Percentiles rank a stretch among this genome's conserved stretches.
These are phyloP conservation scores for Tachysurus vachellii DNA, from an alignment of 2,113 vertebrate species.

Conservation along the genomic window DNA sequence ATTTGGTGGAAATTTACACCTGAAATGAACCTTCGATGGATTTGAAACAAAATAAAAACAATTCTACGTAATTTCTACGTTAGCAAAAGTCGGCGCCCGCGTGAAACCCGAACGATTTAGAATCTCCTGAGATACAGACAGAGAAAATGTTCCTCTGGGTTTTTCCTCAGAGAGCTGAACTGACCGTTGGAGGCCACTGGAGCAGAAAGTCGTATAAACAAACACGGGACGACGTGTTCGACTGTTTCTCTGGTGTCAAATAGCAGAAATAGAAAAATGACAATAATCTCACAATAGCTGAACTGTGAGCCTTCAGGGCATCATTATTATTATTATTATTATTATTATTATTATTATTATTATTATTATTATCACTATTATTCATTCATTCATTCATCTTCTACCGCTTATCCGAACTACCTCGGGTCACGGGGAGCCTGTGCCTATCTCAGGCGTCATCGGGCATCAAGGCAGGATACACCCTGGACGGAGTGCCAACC, in stretches of 20 bases:
- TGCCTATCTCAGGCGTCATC: too few relatives aligned
- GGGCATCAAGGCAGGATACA: too few relatives aligned
- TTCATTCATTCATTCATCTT: too few relatives aligned
- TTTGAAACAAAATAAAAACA: background rate
- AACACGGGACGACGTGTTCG: background rate
- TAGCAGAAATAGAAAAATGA: background rate
- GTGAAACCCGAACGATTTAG: too few relatives aligned
- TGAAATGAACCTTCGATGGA: background rate
- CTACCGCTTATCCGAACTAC: too few relatives aligned
- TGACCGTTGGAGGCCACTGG: slow-evolving; percentile 13
- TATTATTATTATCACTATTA: background rate
- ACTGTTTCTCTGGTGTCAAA: background rate
- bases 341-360: background rate
- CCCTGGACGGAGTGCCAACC: too few relatives aligned
- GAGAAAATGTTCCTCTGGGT: background rate
- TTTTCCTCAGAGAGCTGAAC: slow-evolving; percentile 9
- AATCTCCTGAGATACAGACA: background rate
- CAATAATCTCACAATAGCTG: background rate
- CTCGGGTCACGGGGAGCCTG: too few relatives aligned
- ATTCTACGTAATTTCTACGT: background rate
- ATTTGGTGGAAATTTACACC: background rate
- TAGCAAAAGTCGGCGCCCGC: background rate
- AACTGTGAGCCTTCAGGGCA: background rate
- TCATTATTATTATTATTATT: background rate
- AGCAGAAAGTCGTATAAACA: slow-evolving; percentile 28